phyloP scores from a whole-genome alignment of 92 coral and sea anemone species.

The Heteractis magnifica region DNA sequence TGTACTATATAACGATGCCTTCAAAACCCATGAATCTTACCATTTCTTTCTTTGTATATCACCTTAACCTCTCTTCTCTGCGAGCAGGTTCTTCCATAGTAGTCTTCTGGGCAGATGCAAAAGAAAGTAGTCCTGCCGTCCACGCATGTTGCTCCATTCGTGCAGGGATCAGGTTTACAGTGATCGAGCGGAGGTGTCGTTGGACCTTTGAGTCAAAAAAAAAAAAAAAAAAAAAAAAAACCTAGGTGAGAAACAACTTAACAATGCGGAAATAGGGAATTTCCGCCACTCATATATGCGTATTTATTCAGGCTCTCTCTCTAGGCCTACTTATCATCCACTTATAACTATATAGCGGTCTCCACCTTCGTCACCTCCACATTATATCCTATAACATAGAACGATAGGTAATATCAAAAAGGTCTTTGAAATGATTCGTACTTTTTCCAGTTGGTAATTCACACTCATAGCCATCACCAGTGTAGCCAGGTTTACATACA shows the following conservation, averaged over 20 bases:
- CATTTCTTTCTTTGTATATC: slow-evolving; percentile 33
- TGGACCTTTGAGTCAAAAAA: not conserved
- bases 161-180: slow-evolving; percentile 75
- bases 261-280: too few species aligned
- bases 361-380: too few species aligned
- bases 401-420: not conserved
- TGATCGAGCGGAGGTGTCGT: slow-evolving; percentile 18
- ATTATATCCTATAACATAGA: not conserved
- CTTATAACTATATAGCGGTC: too few species aligned
- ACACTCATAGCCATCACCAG: slow-evolving; percentile 78
- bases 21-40: not conserved
- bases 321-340: too few species aligned
- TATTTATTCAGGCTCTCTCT: too few species aligned
- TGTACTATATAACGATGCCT: not conserved
- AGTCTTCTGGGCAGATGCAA: slow-evolving; percentile 71
- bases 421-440: not conserved
- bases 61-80: slow-evolving; percentile 20
- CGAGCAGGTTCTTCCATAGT: slow-evolving; percentile 64
- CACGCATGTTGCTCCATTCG: slow-evolving; percentile 79
- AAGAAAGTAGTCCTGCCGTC: slow-evolving; percentile 68
- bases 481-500: slow-evolving; percentile 60
- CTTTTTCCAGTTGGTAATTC: slow-evolving; percentile 12
- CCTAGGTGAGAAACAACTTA: not conserved
- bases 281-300: too few species aligned
- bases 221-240: too few species aligned